Base-by-base conservation (phyloP, 2,888 invertebrate species). In the Steinernema carpocapsae region DNA sequence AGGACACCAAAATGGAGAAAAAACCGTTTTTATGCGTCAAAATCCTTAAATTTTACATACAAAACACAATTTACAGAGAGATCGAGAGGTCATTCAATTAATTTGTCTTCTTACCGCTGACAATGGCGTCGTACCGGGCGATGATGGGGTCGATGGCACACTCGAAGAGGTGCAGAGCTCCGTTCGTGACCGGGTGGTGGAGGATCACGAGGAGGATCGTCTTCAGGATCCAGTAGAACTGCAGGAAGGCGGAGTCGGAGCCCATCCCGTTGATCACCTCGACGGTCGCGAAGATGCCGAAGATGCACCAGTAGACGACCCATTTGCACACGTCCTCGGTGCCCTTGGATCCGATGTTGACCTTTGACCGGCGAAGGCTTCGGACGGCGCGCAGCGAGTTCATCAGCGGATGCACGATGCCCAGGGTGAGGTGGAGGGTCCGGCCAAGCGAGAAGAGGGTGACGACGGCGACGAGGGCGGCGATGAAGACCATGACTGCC, bases 161-260 rank as follows among this genome's bases (percentile, higher is more conserved):
- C 19, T 45, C 71, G 76, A 80, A 80, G 26, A 75, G 32, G 56
- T 74, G 46, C 32, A 73, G 51, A 17, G 80, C 80, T 46, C 80
- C 80, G 46, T 74, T 71, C 42, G 80, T 80, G 64, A 76, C 77
- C 6, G 80, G 80, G 32, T 77, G 72, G 70, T 77, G 73, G 56
- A 80, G 74, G 70, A 77, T 79, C 52, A 81, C 64, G 64, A 80
- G 74, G 72, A 81, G 76, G 73, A 76, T 42, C 6, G 70, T 7
- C 64, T 80, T 80, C 26, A 42, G 17, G 0, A 81, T 45, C 74
- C 74, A 79, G 75, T 81, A 80, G 48, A 81, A 14, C 14, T 81
- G 81, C 46, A 80, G 70, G 52, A 72, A 45, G 37, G 29, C 32
- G 37, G 17, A 3, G 4, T 29, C 2, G 75, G 73, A 71, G 32